Percentiles rank a stretch among this genome's conserved stretches.
Conservation (phyloP, 1,140 invertebrate genomes). For the Littorina saxatilis region DNA sequence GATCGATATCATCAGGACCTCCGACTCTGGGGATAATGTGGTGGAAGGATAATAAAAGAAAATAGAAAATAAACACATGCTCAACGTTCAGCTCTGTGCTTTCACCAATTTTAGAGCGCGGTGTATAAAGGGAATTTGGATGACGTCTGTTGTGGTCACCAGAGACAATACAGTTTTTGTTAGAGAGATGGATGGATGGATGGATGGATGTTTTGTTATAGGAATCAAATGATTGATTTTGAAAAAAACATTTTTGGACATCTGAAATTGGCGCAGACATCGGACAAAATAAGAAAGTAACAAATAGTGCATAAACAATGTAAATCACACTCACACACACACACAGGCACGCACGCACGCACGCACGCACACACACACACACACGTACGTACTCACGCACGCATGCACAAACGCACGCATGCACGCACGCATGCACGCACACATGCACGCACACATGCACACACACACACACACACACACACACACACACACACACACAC, state of each 20-base stretch:
- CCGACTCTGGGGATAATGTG: too few species aligned
- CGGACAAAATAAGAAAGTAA: background rate
- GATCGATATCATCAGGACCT: too few species aligned
- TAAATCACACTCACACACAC: too few species aligned
- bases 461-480: background rate
- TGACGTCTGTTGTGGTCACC: too few species aligned
- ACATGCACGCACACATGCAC: background rate
- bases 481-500: constrained; percentile 2
- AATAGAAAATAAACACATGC: too few species aligned
- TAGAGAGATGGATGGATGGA: background rate
- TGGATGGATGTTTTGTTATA: background rate
- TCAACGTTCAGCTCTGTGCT: too few species aligned
- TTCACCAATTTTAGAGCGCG: too few species aligned
- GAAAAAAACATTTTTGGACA: background rate
- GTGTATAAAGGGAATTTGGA: too few species aligned
- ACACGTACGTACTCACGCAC: too few species aligned
- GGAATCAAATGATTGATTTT: background rate
- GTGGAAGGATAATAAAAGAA: too few species aligned
- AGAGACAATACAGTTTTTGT: background rate
- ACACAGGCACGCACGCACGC: too few species aligned
- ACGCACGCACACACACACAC: background rate
- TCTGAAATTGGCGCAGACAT: background rate
- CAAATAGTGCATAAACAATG: background rate
- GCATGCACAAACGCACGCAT: background rate
- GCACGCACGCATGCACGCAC: background rate